Evolutionary conservation across 2,113 vertebrate genomes (phyloP).

Genomic region (Trachemys scripta): DNA sequence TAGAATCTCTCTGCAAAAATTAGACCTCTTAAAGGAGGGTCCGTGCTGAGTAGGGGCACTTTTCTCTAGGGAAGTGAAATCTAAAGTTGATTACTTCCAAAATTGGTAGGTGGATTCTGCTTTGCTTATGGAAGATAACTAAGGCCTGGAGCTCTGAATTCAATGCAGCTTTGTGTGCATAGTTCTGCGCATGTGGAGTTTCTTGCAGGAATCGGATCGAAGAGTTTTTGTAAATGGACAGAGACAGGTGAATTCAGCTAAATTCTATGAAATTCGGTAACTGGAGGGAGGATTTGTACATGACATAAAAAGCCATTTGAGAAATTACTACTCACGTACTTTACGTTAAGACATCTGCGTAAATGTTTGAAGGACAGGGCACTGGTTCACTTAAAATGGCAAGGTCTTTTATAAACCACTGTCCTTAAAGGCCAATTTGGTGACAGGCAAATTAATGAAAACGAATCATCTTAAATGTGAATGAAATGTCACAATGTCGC

Average conservation of each 20-base stretch:
- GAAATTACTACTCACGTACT: accelerated
- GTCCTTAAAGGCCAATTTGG: not conserved
- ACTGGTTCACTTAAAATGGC: not conserved
- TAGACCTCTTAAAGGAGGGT: not conserved
- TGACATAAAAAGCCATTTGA: not conserved
- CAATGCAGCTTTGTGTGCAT: not conserved
- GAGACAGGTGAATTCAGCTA: not conserved
- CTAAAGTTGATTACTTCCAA: not conserved
- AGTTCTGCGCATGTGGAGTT: not conserved
- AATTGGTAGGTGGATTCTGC: not conserved
- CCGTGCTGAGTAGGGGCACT: not conserved
- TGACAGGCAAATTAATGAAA: slow-evolving; percentile 25
- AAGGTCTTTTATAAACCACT: not conserved
- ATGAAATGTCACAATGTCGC: not conserved
- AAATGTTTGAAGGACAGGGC: not conserved
- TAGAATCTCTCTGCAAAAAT: not conserved
- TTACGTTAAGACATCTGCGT: not conserved
- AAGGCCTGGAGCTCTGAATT: not conserved
- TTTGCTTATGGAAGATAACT: not conserved
- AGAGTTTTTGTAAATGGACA: not conserved
- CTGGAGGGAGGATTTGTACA: not conserved
- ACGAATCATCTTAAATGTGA: not conserved
- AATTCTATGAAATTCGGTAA: not conserved
- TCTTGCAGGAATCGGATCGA: not conserved
- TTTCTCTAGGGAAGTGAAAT: not conserved